Evolutionary conservation across 2,113 vertebrate genomes (phyloP), one percentile per base, ranked within the genome.

Genomic region (Thalassarche chlororhynchos): DNA sequence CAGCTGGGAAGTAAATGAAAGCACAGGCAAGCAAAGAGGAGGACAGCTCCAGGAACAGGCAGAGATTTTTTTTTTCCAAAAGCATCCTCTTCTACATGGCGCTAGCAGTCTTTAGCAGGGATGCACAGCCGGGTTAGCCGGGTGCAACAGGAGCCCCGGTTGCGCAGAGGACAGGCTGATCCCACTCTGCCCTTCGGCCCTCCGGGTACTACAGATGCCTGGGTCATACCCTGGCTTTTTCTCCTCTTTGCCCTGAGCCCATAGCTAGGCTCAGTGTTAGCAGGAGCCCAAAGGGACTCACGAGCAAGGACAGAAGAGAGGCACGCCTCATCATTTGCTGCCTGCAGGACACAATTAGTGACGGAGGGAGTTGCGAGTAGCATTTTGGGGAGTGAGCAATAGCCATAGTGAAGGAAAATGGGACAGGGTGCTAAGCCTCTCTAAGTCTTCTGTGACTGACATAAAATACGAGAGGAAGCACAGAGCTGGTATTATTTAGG

Each of bases 381-480:
- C 46, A 1, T 54, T 16, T 10, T 47, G 62, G 58, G 70, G 38
- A 29, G 42, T 0, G 20, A 83, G 7, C 2, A 55, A 15, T 4
- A 47, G 24, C 49, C 32, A 7, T 0, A 17, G 66, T 0, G 57
- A 62, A 58, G 64, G 42, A 42, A n/a, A 66, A 5, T 0, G 4
- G 72, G 34, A 42, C n/a, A 19, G 25, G 21, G 47, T 4, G 46
- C 75, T 64, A 21, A 89, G 31, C 64, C 58, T 71, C 58, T 44
- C 42, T 34, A 17, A 26, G 42, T 36, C 51, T 15, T 36, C 58
- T 15, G 28, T 5, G 24, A 29, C 18, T 1, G 7, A n/a, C 46
- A 60, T 38, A 16, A 55, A 58, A 15, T 62, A 66, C 0, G 0
- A 36, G 26, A 40, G 24, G 57, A 26, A 72, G 61, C 62, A 21